Percentiles rank a stretch among this genome's conserved stretches.
These are phyloP conservation scores for Erpornis zantholeuca DNA, from an alignment of 2,113 vertebrate genomes.

Conservation along the genomic window DNA sequence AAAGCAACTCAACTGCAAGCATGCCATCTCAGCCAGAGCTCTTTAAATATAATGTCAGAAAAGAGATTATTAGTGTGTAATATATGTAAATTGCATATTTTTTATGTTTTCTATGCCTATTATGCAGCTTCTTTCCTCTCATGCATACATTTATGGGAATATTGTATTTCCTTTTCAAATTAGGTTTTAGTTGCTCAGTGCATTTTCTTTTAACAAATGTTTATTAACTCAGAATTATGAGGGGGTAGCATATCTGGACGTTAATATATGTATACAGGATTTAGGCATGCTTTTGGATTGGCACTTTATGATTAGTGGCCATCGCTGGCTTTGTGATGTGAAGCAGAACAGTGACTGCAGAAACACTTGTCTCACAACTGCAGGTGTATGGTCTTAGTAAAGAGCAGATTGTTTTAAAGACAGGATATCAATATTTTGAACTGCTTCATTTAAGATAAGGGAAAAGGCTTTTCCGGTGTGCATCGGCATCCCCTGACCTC, in stretches of 20 bases:
- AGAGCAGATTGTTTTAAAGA: neutral
- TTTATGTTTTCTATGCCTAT: conserved; percentile 71
- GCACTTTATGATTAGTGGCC: neutral
- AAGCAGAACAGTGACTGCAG: neutral
- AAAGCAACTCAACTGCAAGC: conserved; percentile 33
- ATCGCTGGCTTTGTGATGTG: neutral
- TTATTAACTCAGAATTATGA: conserved; percentile 61
- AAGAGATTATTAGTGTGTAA: conserved; percentile 76
- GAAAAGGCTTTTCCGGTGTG: conserved; percentile 15
- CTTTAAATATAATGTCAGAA: conserved; percentile 65
- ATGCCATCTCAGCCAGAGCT: conserved; percentile 22
- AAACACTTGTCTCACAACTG: neutral
- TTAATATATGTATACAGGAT: neutral
- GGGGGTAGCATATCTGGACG: neutral
- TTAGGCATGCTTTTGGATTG: conserved; percentile 2
- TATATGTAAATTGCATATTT: conserved; percentile 79
- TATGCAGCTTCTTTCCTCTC: conserved; percentile 63
- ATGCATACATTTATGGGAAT: conserved; percentile 65
- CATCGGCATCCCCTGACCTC: conserved; percentile 1
- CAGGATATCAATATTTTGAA: conserved; percentile 22
- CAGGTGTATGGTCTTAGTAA: neutral
- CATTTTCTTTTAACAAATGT: conserved; percentile 63
- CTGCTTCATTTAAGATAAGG: conserved; percentile 7
- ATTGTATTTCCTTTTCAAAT: conserved; percentile 69
- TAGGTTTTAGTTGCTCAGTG: conserved; percentile 51